Evolutionary conservation across 2,113 vertebrate species (phyloP).

Genomic region (Lepus americanus): DNA sequence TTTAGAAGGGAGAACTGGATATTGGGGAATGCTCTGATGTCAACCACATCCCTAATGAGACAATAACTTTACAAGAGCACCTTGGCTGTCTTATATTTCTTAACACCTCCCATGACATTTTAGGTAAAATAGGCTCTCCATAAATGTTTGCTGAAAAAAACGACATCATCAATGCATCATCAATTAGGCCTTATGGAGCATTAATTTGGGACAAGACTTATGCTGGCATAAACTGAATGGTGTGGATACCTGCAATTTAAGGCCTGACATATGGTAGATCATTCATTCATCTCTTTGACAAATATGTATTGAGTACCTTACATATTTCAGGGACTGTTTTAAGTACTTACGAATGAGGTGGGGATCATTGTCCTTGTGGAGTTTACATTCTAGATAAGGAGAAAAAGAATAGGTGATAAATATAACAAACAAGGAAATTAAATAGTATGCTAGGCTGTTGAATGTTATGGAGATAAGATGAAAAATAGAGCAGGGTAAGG

Average conservation of each 20-base stretch:
- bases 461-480: conserved; percentile 2
- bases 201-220: conserved; percentile 47
- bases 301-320: neutral
- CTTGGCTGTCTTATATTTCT: conserved; percentile 42
- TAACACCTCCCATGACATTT: neutral
- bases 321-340: neutral
- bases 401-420: neutral
- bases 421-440: conserved; percentile 19
- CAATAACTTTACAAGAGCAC: neutral
- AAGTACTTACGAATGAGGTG: neutral
- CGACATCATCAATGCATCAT: conserved; percentile 30
- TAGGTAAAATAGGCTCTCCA: conserved; percentile 34
- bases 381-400: conserved; percentile 34
- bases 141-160: conserved; percentile 32
- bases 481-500: neutral
- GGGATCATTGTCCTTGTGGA: neutral
- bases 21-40: neutral
- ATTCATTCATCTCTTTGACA: neutral
- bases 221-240: neutral
- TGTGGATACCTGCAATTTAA: conserved; percentile 29
- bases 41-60: neutral
- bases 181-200: conserved; percentile 29
- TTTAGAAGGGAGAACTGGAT: neutral
- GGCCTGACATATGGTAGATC: neutral
- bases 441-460: neutral